phyloP scores from a whole-genome alignment of 1,140 invertebrate genomes.

The Orius insidiosus region DNA sequence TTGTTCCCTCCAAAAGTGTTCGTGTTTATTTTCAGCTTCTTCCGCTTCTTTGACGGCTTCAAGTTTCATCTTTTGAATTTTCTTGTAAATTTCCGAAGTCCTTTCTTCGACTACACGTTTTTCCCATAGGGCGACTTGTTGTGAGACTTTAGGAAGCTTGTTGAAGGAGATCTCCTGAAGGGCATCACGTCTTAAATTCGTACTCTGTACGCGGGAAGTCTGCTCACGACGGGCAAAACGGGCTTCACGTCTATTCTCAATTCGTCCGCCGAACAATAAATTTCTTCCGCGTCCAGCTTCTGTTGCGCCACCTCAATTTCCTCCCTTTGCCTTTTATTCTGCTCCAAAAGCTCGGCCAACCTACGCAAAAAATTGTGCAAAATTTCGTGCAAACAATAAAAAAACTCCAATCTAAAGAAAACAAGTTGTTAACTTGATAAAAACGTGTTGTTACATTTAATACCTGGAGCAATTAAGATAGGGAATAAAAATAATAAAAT shows the following conservation, averaged over 20 bases:
- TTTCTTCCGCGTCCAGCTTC: slow-evolving; percentile 28
- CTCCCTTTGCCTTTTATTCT: slow-evolving; percentile 22
- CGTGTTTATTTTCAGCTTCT: slow-evolving; percentile 33
- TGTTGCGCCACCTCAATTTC: slow-evolving; percentile 23
- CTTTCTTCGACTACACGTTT: slow-evolving; percentile 37
- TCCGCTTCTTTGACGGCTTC: slow-evolving; percentile 35
- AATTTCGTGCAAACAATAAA: too few species aligned
- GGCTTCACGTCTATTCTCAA: slow-evolving; percentile 29
- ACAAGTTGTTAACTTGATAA: too few species aligned
- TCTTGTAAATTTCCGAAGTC: slow-evolving; percentile 37
- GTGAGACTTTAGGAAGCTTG: slow-evolving; percentile 29
- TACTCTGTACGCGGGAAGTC: neutral
- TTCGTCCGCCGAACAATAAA: slow-evolving; percentile 45
- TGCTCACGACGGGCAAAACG: neutral
- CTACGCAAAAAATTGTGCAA: too few species aligned
- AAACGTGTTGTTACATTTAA: too few species aligned
- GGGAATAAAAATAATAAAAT: neutral
- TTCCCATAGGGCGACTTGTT: slow-evolving; percentile 41
- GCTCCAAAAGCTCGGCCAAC: slow-evolving; percentile 37
- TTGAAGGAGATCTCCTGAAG: slow-evolving; percentile 31
- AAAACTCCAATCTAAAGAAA: too few species aligned
- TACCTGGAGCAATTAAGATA: too few species aligned
- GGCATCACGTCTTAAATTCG: slow-evolving; percentile 34
- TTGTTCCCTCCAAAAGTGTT: slow-evolving; percentile 41
- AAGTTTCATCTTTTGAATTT: slow-evolving; percentile 32